Conservation (phyloP, 2,797 vertebrate genomes). For the Otolemur crassicaudatus region DNA sequence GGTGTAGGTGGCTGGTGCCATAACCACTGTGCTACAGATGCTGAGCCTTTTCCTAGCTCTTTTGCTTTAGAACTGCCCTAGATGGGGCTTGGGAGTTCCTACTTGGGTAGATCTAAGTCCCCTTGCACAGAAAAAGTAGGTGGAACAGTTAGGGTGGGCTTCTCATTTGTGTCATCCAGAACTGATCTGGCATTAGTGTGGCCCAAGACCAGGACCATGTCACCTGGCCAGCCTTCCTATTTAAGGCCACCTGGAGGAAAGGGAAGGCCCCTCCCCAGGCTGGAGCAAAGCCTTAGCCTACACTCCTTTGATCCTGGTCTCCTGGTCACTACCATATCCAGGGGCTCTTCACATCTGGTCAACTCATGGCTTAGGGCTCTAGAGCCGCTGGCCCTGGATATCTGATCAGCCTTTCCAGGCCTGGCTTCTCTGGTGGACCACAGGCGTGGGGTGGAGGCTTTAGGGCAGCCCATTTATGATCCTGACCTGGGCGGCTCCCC, state of each 20-base stretch:
- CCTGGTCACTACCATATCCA: not conserved
- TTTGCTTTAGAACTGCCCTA: not conserved
- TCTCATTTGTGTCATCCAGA: not conserved
- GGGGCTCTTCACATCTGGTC: not conserved
- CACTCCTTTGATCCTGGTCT: not conserved
- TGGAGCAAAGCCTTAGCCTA: not conserved
- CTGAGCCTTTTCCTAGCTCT: not conserved
- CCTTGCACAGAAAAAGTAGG: not conserved
- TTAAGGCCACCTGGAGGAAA: not conserved
- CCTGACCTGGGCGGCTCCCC: constrained; percentile 75
- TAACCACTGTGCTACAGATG: no score
- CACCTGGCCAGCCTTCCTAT: not conserved
- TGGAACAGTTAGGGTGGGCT: not conserved
- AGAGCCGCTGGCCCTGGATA: not conserved
- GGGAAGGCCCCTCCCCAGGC: not conserved
- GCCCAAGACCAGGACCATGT: not conserved
- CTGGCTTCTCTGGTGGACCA: not conserved
- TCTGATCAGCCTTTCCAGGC: not conserved
- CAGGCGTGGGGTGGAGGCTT: constrained; percentile 44
- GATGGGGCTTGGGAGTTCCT: not conserved
- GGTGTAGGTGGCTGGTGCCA: no score
- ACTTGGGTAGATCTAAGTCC: not conserved
- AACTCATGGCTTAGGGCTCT: not conserved
- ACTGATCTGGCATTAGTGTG: not conserved
- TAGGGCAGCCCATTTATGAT: constrained; percentile 62